Base-by-base conservation (phyloP, 2,113 vertebrate species). In the Chinchilla lanigera region DNA sequence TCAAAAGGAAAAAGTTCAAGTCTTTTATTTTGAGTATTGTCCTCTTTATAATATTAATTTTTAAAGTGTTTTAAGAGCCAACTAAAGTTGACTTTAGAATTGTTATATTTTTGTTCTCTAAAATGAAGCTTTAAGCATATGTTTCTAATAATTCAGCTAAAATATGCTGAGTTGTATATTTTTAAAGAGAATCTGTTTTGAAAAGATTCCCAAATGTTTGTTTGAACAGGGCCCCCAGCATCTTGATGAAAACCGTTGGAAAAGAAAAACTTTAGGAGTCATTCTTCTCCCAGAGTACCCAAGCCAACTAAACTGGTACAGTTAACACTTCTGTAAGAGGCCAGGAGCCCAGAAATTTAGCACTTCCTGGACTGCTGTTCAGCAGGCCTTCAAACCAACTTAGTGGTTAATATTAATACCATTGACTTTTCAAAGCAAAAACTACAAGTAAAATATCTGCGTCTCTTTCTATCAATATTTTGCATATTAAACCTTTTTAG, bases 151-250 rank as follows among this genome's bases (percentile, higher is more conserved):
- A 92, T 87, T 95, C 94, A 65, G 73, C 78, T 81, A 95, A 95
- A 95, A 95, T 96, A 88, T 96, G 87, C 93, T 90, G 94, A 96
- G 73, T 82, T 94, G 63, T 91, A 10, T 96, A 71, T 97, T 97
- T 96, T 96, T 84, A 69, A 89, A 92, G 82, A 97, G 82, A 94
- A 87, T 92, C 82, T 94, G 71, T 97, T 95, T 97, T 97, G 97
- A 97, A 94, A 97, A 94, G 82, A 97, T 89, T 97, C 88, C 86
- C 96, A 88, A 97, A 84, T 97, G 90, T 95, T 89, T 97, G 85
- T 98, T 95, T 96, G 95, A 91, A 95, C 78, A 96, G 89, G 89
- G 92, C 94, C 52, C 73, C 95, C 85, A 81, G 78, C 92, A 81
- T 97, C 96, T 96, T 10, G 73, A 97, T 97, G 94, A 95, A 96